Base-by-base conservation (phyloP, 2,888 invertebrate species). In the Physocephala rufipes region DNA sequence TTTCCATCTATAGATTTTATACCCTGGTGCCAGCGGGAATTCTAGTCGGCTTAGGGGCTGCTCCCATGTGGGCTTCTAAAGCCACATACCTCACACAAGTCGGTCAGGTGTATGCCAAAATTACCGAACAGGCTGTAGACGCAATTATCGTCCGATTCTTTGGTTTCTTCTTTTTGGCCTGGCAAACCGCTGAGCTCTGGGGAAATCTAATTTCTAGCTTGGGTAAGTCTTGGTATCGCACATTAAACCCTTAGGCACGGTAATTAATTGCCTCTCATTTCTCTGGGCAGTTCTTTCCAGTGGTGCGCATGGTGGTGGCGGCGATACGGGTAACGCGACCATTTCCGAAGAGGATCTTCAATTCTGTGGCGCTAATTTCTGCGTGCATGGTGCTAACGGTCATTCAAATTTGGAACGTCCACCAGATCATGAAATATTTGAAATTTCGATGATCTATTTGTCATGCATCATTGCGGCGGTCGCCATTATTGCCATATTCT, bases 51-150 rank as follows among this genome's bases (percentile, higher is more conserved):
- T 87, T 97, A 69, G 97, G 96, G 13, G 98, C 97, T 2, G 97
- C 97, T 0, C 97, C 97, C 63, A 93, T 99, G 92, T 99, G 99
- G 99, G 95, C 97, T 0, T 95, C 98, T n/a, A 96, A 98, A 86
- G 97, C 98, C 73, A 96, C 96, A 1, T 99, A 99, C 85, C 89
- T 99, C 74, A 98, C 98, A 16, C 95, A 97, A 87, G 95, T 93
- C 55, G 97, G 96, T 61, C 94, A 95, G 75, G 91, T 94, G 77
- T 95, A 95, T 87, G 95, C 97, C 19, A 94, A 94, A 82, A 87
- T 96, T 74, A 94, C 94, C 16, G 93, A 94, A 80, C 93, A 95
- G 83, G 90, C 93, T 36, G 92, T 95, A 67, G 95, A 96, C 84
- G 95, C 95, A 24, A 95, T 97, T 79, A 95, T 99, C 79, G 97